Evolutionary conservation across 2,888 invertebrate genomes (phyloP).

Genomic region (Chalcosyrphus nemorum): DNA sequence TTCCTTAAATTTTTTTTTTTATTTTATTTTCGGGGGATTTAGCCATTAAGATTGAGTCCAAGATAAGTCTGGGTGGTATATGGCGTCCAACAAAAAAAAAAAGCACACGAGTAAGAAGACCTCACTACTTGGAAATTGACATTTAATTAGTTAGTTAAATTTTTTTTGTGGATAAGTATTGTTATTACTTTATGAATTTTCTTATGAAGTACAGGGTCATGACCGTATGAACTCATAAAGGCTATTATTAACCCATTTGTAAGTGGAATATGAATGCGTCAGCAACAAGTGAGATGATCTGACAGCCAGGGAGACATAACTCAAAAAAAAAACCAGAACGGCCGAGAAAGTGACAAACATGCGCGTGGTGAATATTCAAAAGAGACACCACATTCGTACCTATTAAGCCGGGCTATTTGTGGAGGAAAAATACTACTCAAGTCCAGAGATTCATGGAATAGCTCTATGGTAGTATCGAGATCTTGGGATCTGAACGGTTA

Average conservation of each 20-base stretch:
- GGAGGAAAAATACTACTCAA: conserved; percentile 13
- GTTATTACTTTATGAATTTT: conserved; percentile 14
- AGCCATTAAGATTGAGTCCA: conserved; percentile 62
- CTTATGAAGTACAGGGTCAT: conserved; percentile 38
- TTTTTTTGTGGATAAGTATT: not conserved
- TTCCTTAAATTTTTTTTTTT: conserved; percentile 2
- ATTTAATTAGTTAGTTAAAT: conserved; percentile 54
- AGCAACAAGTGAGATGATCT: not conserved
- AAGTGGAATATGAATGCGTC: not conserved
- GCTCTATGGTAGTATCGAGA: conserved; percentile 23
- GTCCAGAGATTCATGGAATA: conserved; percentile 42
- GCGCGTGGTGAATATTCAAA: not conserved
- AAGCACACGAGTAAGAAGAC: conserved; percentile 33
- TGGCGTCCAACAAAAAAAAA: conserved; percentile 26
- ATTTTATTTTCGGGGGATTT: conserved; percentile 20
- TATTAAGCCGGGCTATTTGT: not conserved
- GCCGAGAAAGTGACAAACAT: conserved; percentile 45
- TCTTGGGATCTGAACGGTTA: conserved; percentile 41
- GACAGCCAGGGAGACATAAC: not conserved
- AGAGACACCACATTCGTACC: conserved; percentile 6
- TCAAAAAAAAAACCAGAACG: not conserved
- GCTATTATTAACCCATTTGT: conserved; percentile 16
- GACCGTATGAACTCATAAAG: conserved; percentile 23
- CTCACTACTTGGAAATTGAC: conserved; percentile 64
- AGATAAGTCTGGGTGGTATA: conserved; percentile 71